A percentile compares a stretch with the other conserved stretches of the same genome.
phyloP scores from a whole-genome alignment of 1,140 invertebrate species.

The Drosophila prosaltans region DNA sequence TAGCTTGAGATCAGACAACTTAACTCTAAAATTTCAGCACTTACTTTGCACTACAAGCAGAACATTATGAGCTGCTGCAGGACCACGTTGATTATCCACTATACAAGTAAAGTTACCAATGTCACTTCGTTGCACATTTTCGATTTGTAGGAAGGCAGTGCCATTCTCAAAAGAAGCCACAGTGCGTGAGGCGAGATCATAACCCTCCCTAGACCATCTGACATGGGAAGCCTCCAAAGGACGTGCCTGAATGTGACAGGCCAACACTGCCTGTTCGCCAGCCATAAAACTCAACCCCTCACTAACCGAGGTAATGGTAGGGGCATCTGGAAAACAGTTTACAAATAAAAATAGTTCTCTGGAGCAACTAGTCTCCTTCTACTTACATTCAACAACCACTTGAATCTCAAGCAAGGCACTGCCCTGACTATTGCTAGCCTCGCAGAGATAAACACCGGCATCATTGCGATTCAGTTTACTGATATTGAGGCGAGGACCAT shows the following conservation, averaged over 20 bases:
- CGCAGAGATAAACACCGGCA: constrained; percentile 93
- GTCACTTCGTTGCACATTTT: constrained; percentile 90
- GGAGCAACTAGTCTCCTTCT: background rate
- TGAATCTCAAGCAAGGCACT: constrained; percentile 90
- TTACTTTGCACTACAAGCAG: constrained; percentile 93
- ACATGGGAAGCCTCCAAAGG: constrained; percentile 92
- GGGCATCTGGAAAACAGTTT: constrained; percentile 51
- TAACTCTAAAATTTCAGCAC: constrained; percentile 51
- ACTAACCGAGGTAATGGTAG: constrained; percentile 90
- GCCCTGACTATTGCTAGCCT: constrained; percentile 95
- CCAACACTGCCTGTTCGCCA: constrained; percentile 91
- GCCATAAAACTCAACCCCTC: constrained; percentile 89
- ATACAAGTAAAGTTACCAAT: constrained; percentile 95
- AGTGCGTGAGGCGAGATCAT: constrained; percentile 87
- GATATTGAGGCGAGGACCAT: constrained; percentile 92
- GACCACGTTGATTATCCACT: constrained; percentile 95
- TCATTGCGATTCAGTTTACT: constrained; percentile 90
- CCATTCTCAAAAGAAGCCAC: constrained; percentile 88
- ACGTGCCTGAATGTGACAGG: constrained; percentile 93
- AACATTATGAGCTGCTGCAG: constrained; percentile 85
- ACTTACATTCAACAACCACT: constrained; percentile 96
- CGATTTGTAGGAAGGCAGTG: constrained; percentile 91
- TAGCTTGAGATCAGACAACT: background rate
- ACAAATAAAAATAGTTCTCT: background rate
- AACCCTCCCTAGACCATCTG: constrained; percentile 91